A percentile compares a stretch with the other conserved stretches of the same genome.
Evolutionary conservation across 1,140 invertebrate genomes (phyloP).

Genomic region (Dolichoris vasculosae): DNA sequence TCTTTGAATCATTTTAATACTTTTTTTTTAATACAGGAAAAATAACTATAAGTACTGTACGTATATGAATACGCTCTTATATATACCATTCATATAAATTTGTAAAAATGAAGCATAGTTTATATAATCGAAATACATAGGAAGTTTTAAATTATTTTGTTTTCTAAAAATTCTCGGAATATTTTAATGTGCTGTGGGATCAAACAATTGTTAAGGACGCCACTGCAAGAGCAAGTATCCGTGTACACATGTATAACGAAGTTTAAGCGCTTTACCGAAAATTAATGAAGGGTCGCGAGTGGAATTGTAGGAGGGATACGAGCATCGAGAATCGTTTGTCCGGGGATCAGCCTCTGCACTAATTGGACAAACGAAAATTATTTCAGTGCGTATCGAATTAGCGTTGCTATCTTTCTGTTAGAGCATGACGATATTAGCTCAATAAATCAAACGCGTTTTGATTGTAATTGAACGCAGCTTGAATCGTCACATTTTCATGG

Average conservation of each 20-base stretch:
- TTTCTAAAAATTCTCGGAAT: conserved; percentile 20
- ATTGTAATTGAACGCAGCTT: not conserved
- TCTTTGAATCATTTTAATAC: no score
- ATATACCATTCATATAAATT: no score
- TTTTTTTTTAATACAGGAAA: no score
- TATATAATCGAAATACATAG: not conserved
- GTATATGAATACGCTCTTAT: no score
- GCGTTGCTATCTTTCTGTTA: not conserved
- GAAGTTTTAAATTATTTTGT: not conserved
- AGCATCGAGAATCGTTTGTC: not conserved
- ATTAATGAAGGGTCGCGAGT: conserved; percentile 36
- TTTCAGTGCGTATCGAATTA: conserved; percentile 30
- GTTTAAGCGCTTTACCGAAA: conserved; percentile 37
- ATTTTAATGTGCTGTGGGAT: conserved; percentile 34
- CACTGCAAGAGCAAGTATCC: not conserved
- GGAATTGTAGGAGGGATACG: not conserved
- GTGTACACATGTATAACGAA: conserved; percentile 20
- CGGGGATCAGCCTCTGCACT: not conserved
- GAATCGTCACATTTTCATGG: not conserved
- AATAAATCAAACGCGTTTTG: not conserved
- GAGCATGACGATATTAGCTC: not conserved
- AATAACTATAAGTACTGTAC: no score
- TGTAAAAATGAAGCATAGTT: no score
- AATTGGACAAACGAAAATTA: conserved; percentile 46
- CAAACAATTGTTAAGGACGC: conserved; percentile 20